Percentiles rank a stretch among this genome's conserved stretches.
Conservation (phyloP, 2,888 invertebrate species). For the Ernsta delagoae region DNA sequence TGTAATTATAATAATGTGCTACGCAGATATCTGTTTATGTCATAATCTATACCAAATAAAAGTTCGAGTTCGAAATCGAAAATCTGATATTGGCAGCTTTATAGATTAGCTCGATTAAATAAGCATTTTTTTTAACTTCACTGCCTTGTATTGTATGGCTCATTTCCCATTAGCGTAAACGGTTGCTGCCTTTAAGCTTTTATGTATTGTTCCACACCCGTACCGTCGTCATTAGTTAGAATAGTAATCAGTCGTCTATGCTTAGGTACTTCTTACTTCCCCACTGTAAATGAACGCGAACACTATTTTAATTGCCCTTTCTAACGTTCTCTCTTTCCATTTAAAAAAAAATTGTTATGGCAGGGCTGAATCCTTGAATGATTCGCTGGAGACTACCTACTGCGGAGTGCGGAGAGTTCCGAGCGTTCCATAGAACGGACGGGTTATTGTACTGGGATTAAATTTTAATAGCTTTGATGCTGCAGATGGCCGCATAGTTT, state of each 20-base stretch:
- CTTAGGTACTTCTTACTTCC: constrained; percentile 10
- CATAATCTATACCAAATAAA: too few relatives aligned
- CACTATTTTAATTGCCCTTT: constrained; percentile 36
- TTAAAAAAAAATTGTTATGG: constrained; percentile 34
- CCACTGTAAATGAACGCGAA: not conserved
- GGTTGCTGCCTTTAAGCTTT: too few relatives aligned
- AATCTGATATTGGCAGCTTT: too few relatives aligned
- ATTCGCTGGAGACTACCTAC: constrained; percentile 23
- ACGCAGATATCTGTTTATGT: too few relatives aligned
- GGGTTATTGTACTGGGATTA: constrained; percentile 11
- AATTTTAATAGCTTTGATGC: constrained; percentile 5
- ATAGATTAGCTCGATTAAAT: too few relatives aligned
- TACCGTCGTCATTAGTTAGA: not conserved
- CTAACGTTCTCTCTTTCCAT: constrained; percentile 48
- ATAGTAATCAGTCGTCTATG: constrained; percentile 33
- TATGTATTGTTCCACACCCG: not conserved
- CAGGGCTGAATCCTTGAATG: constrained; percentile 38
- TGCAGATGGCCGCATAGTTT: constrained; percentile 4
- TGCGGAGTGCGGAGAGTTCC: too few relatives aligned
- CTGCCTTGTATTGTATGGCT: too few relatives aligned
- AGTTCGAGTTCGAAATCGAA: too few relatives aligned
- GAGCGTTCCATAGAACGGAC: not conserved
- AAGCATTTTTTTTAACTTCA: too few relatives aligned
- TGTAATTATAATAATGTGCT: not conserved
- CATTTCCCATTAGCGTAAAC: too few relatives aligned